Evolutionary conservation across 1,140 invertebrate genomes (phyloP).

Genomic region (Brachionus asplanchnoidis): DNA sequence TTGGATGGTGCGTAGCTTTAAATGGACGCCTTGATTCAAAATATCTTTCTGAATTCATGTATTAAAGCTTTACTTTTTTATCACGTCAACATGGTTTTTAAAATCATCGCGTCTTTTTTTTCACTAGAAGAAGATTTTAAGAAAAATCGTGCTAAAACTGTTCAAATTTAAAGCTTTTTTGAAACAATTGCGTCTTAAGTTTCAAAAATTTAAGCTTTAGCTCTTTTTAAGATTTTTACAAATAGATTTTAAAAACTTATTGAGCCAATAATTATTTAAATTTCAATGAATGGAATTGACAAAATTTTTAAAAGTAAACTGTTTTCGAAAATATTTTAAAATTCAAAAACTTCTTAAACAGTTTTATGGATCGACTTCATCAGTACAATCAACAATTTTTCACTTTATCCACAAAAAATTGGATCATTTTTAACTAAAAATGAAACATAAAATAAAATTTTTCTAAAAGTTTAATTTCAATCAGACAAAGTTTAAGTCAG

Average conservation of each 20-base stretch:
- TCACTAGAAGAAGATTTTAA: neutral
- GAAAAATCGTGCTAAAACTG: neutral
- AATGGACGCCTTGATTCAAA: neutral
- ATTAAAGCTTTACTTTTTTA: neutral
- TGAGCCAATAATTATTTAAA: neutral
- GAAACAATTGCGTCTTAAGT: neutral
- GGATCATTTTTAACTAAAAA: no score
- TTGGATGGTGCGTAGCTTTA: slow-evolving; percentile 3
- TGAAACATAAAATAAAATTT: no score
- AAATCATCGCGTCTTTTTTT: slow-evolving; percentile 5
- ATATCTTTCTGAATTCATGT: neutral
- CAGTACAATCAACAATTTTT: no score
- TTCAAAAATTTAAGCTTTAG: neutral
- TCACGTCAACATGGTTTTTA: neutral
- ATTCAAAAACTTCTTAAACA: no score
- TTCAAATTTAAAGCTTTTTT: neutral
- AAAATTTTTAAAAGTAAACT: no score
- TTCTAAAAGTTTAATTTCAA: no score
- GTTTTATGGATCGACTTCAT: no score
- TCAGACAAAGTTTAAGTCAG: no score
- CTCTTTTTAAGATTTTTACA: neutral
- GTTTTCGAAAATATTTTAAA: no score
- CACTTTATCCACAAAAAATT: no score
- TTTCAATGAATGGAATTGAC: neutral
- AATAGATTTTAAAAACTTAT: neutral